Conservation (phyloP, 2,797 vertebrate genomes). For the Enteromius thamalakanensis region DNA sequence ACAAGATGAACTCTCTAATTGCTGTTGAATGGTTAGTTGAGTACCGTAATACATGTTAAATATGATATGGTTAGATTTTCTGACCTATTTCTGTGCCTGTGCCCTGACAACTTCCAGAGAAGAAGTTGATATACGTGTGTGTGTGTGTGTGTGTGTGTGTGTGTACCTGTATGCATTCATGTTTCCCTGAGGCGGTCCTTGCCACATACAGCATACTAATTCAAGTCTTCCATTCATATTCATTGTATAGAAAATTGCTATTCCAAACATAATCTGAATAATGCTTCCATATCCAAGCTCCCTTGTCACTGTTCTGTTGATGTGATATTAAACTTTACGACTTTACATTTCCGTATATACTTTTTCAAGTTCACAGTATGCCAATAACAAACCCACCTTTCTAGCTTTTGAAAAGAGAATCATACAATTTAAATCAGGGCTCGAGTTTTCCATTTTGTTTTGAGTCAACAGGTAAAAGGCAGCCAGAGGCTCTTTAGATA, state of each 20-base stretch:
- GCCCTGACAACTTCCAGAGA: not conserved
- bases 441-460: slow-evolving; percentile 18
- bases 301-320: slow-evolving; percentile 8
- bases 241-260: slow-evolving; percentile 29
- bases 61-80: not conserved
- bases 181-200: slow-evolving; percentile 10
- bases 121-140: not conserved
- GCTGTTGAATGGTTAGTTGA: not conserved
- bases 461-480: slow-evolving; percentile 21
- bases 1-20: not conserved
- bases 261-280: slow-evolving; percentile 20
- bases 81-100: not conserved
- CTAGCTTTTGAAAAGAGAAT: slow-evolving; percentile 9
- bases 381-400: slow-evolving; percentile 23
- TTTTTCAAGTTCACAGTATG: not conserved
- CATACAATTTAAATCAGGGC: slow-evolving; percentile 22
- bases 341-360: slow-evolving; percentile 19
- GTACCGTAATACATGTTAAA: not conserved
- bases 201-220: slow-evolving; percentile 11
- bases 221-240: slow-evolving; percentile 42
- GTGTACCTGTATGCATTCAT: not conserved
- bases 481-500: not conserved
- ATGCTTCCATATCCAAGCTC: slow-evolving; percentile 30
- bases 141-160: not conserved
- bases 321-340: slow-evolving; percentile 28